Base-by-base conservation (phyloP, 1,140 invertebrate genomes). In the Laodelphax striatellus region DNA sequence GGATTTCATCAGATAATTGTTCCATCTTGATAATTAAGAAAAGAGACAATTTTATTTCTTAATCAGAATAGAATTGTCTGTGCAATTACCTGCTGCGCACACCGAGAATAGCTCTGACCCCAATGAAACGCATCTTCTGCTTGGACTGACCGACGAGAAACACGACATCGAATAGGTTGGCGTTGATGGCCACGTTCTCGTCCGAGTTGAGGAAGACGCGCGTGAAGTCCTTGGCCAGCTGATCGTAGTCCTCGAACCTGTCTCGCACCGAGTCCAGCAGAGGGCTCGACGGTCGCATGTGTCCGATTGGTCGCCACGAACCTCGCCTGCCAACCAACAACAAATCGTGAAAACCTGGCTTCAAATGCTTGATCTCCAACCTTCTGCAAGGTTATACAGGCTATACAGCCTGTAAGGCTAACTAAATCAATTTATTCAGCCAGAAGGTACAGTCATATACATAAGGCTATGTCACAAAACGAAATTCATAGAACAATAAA, bases 281-380 rank as follows among this genome's bases (percentile, higher is more conserved):
- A 1, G 93, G 93, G 28, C 90, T 94, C 0, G 91, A 94, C 0
- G 92, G 92, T 70, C 92, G 76, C 91, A 94, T 92, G 73, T 95
- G 92, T 50, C 92, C 92, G 62, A 96, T 95, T 2, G 92, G 92
- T 66, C 92, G 80, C 92, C 92, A 96, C 2, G 92, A 94, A 59
- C 90, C 90, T 75, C 84, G 75, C 65, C 83, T 83, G 62, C 3
- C 65, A 72, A 38, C n/a, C n/a, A n/a, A 62, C 0, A 60, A 53
- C 22, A 13, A 57, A 22, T 4, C 24, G 6, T 28, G 24, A 2
- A 28, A 28, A 28, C 24, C n/a, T n/a, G n/a, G n/a, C n/a, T n/a
- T n/a, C n/a, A n/a, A n/a, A n/a, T n/a, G n/a, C n/a, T n/a, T n/a
- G n/a, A n/a, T n/a, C n/a, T n/a, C n/a, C n/a, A n/a, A n/a, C n/a